These are phyloP conservation scores for Xestoiulus laeticollis DNA, from an alignment of 2,888 invertebrate species.

Conservation along the genomic window DNA sequence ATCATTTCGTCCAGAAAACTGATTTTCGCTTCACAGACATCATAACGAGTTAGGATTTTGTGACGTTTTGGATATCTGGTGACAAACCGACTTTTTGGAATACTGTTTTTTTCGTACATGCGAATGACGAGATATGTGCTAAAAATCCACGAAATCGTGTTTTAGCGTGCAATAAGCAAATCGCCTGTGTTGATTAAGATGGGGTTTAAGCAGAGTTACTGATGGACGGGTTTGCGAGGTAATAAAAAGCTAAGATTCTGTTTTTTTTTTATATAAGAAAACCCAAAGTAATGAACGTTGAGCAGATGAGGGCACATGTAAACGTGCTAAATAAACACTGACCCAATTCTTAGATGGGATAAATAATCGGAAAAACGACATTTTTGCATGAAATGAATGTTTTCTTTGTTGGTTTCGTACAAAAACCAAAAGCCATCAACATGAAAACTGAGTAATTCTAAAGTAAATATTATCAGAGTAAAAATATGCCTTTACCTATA, in stretches of 20 bases:
- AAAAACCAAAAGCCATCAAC: too few species aligned
- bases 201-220: not conserved
- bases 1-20: not conserved
- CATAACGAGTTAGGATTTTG: not conserved
- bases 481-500: too few species aligned
- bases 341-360: not conserved
- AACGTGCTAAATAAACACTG: constrained; percentile 1
- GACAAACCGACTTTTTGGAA: not conserved
- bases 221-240: not conserved
- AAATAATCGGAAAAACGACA: not conserved
- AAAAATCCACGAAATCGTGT: not conserved
- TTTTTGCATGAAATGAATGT: not conserved
- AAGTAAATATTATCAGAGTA: too few species aligned
- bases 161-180: not conserved
- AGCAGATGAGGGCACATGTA: not conserved
- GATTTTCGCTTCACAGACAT: not conserved
- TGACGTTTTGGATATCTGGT: not conserved
- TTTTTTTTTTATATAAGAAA: not conserved
- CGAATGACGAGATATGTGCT: not conserved
- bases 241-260: not conserved
- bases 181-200: not conserved
- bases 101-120: not conserved
- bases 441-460: too few species aligned
- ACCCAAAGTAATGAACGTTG: not conserved
- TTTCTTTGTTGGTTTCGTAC: too few species aligned